Evolutionary conservation across 2,113 vertebrate genomes (phyloP).

Genomic region (Brachyhypopomus occidentalis): DNA sequence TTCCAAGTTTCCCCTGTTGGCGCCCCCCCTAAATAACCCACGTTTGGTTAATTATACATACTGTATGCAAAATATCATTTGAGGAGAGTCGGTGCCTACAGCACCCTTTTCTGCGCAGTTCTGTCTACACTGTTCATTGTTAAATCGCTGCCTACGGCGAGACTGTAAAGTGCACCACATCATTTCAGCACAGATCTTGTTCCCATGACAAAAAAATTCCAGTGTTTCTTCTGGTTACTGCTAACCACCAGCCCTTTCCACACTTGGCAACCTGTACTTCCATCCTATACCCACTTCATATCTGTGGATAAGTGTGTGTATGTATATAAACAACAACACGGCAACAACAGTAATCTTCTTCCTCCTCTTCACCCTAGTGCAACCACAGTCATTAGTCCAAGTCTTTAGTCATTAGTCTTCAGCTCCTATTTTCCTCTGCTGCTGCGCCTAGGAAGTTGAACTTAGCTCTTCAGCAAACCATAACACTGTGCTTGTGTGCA

Average conservation of each 20-base stretch:
- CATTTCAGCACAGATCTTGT: slow-evolving; percentile 35
- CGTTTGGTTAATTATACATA: slow-evolving; percentile 35
- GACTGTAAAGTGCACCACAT: slow-evolving; percentile 29
- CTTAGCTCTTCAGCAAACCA: background rate
- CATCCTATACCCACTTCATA: background rate
- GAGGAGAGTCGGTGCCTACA: slow-evolving; percentile 19
- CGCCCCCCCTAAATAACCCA: background rate
- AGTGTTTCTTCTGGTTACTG: slow-evolving; percentile 33
- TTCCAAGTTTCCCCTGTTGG: background rate
- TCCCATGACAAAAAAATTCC: slow-evolving; percentile 40
- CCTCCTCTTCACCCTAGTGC: background rate
- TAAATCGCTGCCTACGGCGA: slow-evolving; percentile 28
- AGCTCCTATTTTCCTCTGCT: background rate
- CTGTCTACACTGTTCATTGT: slow-evolving; percentile 26
- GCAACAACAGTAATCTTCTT: background rate
- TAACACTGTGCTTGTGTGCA: slow-evolving; percentile 1
- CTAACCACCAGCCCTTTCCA: slow-evolving; percentile 19
- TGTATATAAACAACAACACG: slow-evolving; percentile 17
- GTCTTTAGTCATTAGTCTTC: background rate
- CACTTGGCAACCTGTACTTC: slow-evolving; percentile 19
- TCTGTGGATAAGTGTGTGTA: slow-evolving; percentile 14
- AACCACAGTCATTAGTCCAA: background rate
- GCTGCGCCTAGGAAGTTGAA: background rate
- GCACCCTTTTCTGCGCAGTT: slow-evolving; percentile 30
- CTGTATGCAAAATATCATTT: slow-evolving; percentile 31